Percentiles rank a stretch among this genome's conserved stretches.
Conservation (phyloP, 2,888 invertebrate species). For the Drosophila nigricruria region DNA sequence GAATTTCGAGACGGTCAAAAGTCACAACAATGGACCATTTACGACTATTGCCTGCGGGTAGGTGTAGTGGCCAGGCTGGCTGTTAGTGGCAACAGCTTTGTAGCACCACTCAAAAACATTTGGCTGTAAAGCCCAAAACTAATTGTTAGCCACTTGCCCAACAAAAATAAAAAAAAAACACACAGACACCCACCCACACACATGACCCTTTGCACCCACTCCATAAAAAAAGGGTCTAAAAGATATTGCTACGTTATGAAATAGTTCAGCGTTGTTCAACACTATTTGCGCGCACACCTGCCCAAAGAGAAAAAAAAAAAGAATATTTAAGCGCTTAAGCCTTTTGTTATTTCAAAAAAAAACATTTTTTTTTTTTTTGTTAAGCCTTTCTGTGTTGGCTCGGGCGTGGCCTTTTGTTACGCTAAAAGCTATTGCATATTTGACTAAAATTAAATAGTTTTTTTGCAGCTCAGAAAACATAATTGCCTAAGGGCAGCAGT, state of each 20-base stretch:
- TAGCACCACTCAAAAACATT: constrained; percentile 41
- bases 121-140: constrained; percentile 47
- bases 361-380: not conserved
- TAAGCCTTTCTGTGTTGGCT: not conserved
- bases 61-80: not conserved
- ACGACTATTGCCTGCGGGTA: constrained; percentile 14
- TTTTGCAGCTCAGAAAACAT: constrained; percentile 12
- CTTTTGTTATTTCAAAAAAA: constrained; percentile 55
- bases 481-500: constrained; percentile 6
- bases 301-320: constrained; percentile 39
- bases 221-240: not conserved
- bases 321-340: constrained; percentile 42
- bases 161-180: constrained; percentile 12
- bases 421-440: constrained; percentile 61
- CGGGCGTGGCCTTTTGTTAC: constrained; percentile 36
- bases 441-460: constrained; percentile 50
- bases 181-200: not conserved
- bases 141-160: constrained; percentile 49
- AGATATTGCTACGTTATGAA: constrained; percentile 35
- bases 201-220: not conserved
- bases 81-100: constrained; percentile 5
- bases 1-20: constrained; percentile 56
- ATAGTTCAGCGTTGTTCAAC: constrained; percentile 45
- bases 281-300: constrained; percentile 42
- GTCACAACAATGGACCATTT: constrained; percentile 56